phyloP scores from a whole-genome alignment of 2,888 invertebrate species.

The Agriopis leucophaearia region DNA sequence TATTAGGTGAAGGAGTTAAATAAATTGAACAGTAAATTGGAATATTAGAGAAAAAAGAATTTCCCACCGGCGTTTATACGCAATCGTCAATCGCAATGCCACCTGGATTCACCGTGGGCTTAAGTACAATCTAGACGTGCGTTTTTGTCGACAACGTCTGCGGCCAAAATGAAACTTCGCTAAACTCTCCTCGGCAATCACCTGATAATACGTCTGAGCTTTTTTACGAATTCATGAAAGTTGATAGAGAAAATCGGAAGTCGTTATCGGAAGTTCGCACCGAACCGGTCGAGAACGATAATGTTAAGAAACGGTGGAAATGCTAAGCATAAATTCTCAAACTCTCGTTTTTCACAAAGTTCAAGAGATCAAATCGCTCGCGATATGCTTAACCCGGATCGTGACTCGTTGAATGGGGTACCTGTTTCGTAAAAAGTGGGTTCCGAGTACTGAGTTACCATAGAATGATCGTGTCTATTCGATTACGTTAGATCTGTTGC shows the following conservation, averaged over 20 bases:
- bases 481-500: constrained; percentile 49
- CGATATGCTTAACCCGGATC: constrained; percentile 48
- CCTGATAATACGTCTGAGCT: constrained; percentile 20
- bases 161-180: constrained; percentile 23
- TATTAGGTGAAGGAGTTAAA: too few species aligned
- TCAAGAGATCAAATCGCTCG: constrained; percentile 41
- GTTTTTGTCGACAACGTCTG: constrained; percentile 36
- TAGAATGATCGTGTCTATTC: constrained; percentile 45
- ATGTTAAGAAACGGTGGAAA: constrained; percentile 45
- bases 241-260: constrained; percentile 42
- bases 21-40: too few species aligned
- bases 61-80: too few species aligned
- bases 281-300: constrained; percentile 41
- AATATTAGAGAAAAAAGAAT: too few species aligned
- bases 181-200: constrained; percentile 31
- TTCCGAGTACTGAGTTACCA: constrained; percentile 6
- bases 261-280: constrained; percentile 39
- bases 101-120: too few species aligned
- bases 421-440: constrained; percentile 48
- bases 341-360: constrained; percentile 47
- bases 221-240: constrained; percentile 40
- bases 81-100: too few species aligned
- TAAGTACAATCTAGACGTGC: constrained; percentile 21
- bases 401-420: constrained; percentile 47
- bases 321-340: constrained; percentile 44